Conservation (phyloP, 2,113 vertebrate species). For the Pelusios castaneus region DNA sequence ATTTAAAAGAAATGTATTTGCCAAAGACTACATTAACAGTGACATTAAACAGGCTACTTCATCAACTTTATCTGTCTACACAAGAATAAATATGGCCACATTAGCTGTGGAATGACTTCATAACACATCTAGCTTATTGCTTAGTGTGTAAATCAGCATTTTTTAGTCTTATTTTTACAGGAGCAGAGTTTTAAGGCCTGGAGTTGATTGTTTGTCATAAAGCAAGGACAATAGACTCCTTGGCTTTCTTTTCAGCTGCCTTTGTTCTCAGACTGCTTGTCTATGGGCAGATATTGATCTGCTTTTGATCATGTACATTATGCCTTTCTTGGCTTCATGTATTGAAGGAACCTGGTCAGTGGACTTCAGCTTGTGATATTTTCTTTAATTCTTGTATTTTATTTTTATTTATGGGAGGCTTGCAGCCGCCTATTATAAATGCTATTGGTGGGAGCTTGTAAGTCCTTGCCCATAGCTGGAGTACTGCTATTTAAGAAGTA, state of each 20-base stretch:
- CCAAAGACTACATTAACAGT: not conserved
- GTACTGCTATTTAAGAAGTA: fast-evolving
- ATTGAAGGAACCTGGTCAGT: not conserved
- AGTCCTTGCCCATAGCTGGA: fast-evolving
- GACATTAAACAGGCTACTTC: fast-evolving
- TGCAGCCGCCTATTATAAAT: not conserved
- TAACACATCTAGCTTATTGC: not conserved
- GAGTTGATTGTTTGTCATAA: not conserved
- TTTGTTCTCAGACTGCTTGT: slow-evolving; percentile 13
- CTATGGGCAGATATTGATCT: not conserved
- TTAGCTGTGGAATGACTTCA: not conserved
- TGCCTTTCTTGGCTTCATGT: fast-evolving
- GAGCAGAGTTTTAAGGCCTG: not conserved
- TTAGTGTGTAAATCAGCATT: fast-evolving
- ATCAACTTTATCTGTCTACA: fast-evolving
- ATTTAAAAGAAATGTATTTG: fast-evolving
- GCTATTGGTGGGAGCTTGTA: not conserved
- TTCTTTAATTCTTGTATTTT: not conserved
- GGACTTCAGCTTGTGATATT: not conserved
- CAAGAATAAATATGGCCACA: fast-evolving
- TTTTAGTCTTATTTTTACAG: not conserved
- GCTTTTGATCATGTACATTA: not conserved
- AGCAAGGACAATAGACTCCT: not conserved
- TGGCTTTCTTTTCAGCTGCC: not conserved
- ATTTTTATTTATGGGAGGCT: fast-evolving